A percentile compares a stretch with the other conserved stretches of the same genome.
phyloP scores from a whole-genome alignment of 2,113 vertebrate species.

The Synodontis membranacea region DNA sequence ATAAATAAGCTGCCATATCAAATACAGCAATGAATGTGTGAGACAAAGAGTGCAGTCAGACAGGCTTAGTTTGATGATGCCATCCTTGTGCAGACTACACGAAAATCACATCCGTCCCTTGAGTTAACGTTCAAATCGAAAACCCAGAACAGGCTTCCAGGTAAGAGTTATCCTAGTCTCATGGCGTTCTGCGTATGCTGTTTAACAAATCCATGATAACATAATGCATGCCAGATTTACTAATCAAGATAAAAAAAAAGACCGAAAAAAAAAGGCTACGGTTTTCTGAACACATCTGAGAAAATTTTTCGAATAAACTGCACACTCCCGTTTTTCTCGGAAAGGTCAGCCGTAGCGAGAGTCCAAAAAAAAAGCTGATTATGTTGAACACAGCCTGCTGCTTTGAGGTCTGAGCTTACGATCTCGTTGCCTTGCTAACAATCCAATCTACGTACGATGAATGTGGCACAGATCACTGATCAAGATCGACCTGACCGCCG shows the following conservation, averaged over 20 bases:
- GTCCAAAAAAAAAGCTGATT: too few species aligned
- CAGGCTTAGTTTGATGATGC: not conserved
- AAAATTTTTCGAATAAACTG: not conserved
- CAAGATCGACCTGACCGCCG: not conserved
- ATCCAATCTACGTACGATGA: not conserved
- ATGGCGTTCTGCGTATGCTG: not conserved
- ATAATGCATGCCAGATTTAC: not conserved
- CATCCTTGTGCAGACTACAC: not conserved
- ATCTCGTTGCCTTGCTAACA: not conserved
- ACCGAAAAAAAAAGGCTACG: too few species aligned
- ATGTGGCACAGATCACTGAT: not conserved
- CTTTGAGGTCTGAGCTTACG: not conserved
- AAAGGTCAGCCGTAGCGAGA: not conserved
- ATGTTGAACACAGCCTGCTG: too few species aligned
- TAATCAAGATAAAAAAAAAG: not conserved
- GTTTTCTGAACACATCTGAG: not conserved
- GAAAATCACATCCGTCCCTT: not conserved
- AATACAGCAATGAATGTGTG: not conserved
- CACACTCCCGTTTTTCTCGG: too few species aligned
- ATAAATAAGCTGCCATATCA: not conserved
- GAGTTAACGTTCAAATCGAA: not conserved
- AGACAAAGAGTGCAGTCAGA: not conserved
- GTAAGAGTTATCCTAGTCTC: not conserved
- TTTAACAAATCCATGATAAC: not conserved
- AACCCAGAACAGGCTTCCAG: not conserved